These are phyloP conservation scores for Bibio marci DNA, from an alignment of 2,888 invertebrate species.

Conservation along the genomic window DNA sequence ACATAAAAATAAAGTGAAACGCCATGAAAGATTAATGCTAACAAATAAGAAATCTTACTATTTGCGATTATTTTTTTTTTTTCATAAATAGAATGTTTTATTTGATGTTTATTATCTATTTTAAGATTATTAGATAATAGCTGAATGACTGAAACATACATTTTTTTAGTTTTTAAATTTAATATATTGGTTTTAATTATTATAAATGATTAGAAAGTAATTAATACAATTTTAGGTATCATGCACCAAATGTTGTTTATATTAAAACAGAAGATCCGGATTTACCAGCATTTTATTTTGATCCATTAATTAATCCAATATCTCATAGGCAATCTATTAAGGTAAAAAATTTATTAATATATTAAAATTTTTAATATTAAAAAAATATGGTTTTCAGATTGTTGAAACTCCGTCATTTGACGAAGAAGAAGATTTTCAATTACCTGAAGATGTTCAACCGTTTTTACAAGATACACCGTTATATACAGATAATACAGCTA, in stretches of 20 bases:
- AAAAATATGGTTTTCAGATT: slow-evolving; percentile 26
- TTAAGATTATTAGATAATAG: no score
- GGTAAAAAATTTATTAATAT: slow-evolving; percentile 22
- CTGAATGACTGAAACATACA: no score
- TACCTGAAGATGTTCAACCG: slow-evolving; percentile 81
- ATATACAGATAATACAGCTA: slow-evolving; percentile 97
- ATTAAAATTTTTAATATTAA: slow-evolving; percentile 3
- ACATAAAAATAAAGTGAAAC: not conserved
- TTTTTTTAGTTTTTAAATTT: no score
- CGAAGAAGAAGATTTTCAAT: slow-evolving; percentile 84
- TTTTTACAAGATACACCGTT: slow-evolving; percentile 88
- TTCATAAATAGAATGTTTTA: no score
- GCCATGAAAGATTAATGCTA: not conserved
- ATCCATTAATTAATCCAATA: slow-evolving; percentile 98
- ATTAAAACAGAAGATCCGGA: slow-evolving; percentile 99
- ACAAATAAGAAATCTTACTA: slow-evolving; percentile 3
- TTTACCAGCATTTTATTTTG: slow-evolving; percentile 98
- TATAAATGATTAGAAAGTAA: no score
- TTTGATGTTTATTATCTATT: no score
- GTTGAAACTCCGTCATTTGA: slow-evolving; percentile 79
- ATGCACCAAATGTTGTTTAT: slow-evolving; percentile 96
- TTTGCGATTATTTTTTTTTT: no score
- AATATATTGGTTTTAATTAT: no score
- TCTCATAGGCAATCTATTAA: slow-evolving; percentile 84
- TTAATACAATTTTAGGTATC: slow-evolving; percentile 57